A percentile compares a stretch with the other conserved stretches of the same genome.
Conservation (phyloP, 2,797 vertebrate genomes). For the Tachyglossus aculeatus region DNA sequence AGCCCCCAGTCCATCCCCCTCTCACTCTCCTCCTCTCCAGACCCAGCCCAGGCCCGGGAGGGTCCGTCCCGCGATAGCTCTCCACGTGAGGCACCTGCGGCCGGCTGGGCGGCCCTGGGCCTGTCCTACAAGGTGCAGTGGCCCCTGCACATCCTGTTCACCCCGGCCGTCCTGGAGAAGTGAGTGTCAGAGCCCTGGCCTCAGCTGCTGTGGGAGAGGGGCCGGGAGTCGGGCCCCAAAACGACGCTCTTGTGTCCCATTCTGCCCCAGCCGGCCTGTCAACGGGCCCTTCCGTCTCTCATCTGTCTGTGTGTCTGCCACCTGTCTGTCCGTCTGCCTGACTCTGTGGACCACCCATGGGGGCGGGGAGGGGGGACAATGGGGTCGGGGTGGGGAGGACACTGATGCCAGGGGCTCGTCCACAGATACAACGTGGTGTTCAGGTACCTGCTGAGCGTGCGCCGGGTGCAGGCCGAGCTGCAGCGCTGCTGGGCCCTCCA, state of each 20-base stretch:
- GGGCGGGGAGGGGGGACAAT: too few species aligned
- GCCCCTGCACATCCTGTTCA: slow-evolving; percentile 98
- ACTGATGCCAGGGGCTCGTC: not conserved
- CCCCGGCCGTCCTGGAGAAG: slow-evolving; percentile 95
- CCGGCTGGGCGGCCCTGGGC: slow-evolving; percentile 96
- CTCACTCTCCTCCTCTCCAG: slow-evolving; percentile 67
- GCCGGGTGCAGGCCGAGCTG: slow-evolving; percentile 93
- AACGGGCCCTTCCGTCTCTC: too few species aligned
- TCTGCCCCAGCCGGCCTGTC: not conserved
- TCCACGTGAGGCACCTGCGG: slow-evolving; percentile 89
- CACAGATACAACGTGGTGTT: slow-evolving; percentile 96
- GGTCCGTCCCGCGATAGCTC: slow-evolving; percentile 89
- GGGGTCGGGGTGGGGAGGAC: not conserved
- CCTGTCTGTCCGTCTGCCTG: not conserved
- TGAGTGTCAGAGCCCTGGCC: slow-evolving; percentile 72
- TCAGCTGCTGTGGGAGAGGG: too few species aligned
- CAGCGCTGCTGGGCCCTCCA: slow-evolving; percentile 98
- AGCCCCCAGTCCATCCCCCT: not conserved
- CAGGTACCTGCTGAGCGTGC: slow-evolving; percentile 93
- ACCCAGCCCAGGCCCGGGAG: slow-evolving; percentile 84
- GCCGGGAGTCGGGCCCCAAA: too few species aligned
- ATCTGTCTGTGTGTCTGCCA: not conserved
- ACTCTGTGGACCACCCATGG: not conserved
- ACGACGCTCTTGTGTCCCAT: too few species aligned
- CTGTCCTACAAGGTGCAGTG: slow-evolving; percentile 97